Conservation (phyloP, 2,797 vertebrate genomes). For the Myripristis jacobus region DNA sequence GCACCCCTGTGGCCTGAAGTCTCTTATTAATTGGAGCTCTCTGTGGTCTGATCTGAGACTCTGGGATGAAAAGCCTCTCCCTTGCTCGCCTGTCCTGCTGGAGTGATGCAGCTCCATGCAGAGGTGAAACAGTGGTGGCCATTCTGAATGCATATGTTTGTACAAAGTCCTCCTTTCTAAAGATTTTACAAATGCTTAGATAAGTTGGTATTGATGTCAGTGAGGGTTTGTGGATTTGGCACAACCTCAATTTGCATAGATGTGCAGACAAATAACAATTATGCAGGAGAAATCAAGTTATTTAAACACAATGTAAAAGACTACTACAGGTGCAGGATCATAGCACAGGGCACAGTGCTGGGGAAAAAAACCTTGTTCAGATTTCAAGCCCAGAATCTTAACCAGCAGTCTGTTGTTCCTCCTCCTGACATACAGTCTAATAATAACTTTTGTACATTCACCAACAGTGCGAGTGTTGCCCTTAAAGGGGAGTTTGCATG, state of each 20-base stretch:
- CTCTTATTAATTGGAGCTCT: constrained; percentile 19
- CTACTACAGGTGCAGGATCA: too few relatives aligned
- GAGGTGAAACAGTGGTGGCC: constrained; percentile 1
- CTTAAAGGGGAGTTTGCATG: constrained; percentile 47
- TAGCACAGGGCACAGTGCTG: constrained; percentile 20
- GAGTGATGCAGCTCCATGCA: too few relatives aligned
- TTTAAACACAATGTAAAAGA: too few relatives aligned
- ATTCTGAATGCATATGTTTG: neutral
- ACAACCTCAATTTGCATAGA: too few relatives aligned
- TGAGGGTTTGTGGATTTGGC: too few relatives aligned
- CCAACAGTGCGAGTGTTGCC: constrained; percentile 3
- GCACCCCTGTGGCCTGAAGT: constrained; percentile 39
- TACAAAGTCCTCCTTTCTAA: neutral
- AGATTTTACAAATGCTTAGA: too few relatives aligned
- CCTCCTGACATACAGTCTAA: neutral
- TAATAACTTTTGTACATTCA: constrained; percentile 14
- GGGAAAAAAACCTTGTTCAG: too few relatives aligned
- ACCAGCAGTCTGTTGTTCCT: neutral
- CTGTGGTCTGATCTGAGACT: constrained; percentile 43
- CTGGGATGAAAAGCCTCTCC: constrained; percentile 19
- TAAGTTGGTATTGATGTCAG: too few relatives aligned
- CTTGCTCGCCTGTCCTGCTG: too few relatives aligned
- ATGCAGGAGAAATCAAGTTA: too few relatives aligned
- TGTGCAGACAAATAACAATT: too few relatives aligned
- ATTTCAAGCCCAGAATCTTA: too few relatives aligned